Evolutionary conservation across 2,113 vertebrate species (phyloP).

Genomic region (Glaucomys volans): DNA sequence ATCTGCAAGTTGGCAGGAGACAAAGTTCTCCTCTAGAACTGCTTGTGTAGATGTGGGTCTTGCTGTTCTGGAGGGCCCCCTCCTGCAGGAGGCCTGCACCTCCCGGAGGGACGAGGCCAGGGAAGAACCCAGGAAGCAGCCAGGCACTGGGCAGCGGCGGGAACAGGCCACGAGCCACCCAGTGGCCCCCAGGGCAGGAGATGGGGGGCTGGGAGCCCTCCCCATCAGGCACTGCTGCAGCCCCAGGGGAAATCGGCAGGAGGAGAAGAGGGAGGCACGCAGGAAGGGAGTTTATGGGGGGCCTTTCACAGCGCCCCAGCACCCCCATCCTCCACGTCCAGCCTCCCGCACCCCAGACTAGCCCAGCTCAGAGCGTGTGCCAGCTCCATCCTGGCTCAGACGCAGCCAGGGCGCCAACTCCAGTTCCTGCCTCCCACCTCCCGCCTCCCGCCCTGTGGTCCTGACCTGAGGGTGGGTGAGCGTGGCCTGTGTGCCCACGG

Average conservation of each 20-base stretch:
- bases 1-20: neutral
- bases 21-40: accelerated
- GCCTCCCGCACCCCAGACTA: neutral
- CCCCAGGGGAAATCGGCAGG: no score
- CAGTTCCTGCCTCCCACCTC: accelerated
- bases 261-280: no score
- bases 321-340: accelerated
- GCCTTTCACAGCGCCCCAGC: neutral
- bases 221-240: neutral
- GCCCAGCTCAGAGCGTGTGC: no score
- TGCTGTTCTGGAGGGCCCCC: neutral
- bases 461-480: accelerated
- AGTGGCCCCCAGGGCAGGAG: accelerated
- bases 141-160: accelerated
- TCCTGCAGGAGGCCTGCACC: neutral
- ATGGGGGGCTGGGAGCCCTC: no score
- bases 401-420: accelerated
- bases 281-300: no score
- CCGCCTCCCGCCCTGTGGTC: accelerated
- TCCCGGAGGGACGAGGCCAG: accelerated
- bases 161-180: accelerated
- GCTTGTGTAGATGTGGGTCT: neutral
- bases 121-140: neutral
- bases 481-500: accelerated
- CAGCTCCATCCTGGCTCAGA: neutral